Base-by-base conservation (phyloP, 2,888 invertebrate species). In the Sinelater perroti region DNA sequence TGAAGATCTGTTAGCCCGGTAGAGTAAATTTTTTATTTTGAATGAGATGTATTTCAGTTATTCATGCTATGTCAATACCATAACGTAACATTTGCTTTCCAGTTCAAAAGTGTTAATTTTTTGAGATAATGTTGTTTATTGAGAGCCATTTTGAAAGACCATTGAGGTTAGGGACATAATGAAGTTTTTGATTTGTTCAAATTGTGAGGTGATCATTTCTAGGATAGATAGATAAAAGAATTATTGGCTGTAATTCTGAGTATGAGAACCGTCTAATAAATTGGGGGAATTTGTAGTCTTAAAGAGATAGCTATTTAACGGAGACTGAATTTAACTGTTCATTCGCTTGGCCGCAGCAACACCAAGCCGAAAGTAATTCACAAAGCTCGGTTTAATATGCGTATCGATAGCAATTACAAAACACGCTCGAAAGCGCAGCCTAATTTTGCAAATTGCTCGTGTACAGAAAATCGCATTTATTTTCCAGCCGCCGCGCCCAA, bases 371-470 rank as follows among this genome's bases (percentile, higher is more conserved):
- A 44, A 44, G 30, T 44, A 26, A 44, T 44, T 44, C 18, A 26
- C 28, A 44, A 44, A 44, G 44, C 42, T 6, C 24, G 16, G 44
- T 30, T 44, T 44, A 44, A 44, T 44, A 44, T 44, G 44, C 44
- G 30, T 44, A 30, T 44, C 44, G 44, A 44, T 28, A 16, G 44
- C 44, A 44, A 44, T 44, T 44, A 44, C 30, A 44, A 44, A 44
- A 44, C 44, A 44, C 28, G 44, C 44, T 44, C 44, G 44, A 44
- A 44, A 44, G 30, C 44, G 30, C 44, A 44, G 44, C 30, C 44
- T 44, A 44, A 44, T 44, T 44, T 30, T 17, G 44, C 18, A 44
- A 44, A 44, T 44, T 44, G 30, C 28, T 30, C 44, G 44, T 33
- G 17, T 52, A 21, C 21, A 30, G 21, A 33, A 40, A 52, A 42